Percentiles rank a stretch among this genome's conserved stretches.
phyloP scores from a whole-genome alignment of 2,888 invertebrate species.

The Theodoxus fluviatilis region DNA sequence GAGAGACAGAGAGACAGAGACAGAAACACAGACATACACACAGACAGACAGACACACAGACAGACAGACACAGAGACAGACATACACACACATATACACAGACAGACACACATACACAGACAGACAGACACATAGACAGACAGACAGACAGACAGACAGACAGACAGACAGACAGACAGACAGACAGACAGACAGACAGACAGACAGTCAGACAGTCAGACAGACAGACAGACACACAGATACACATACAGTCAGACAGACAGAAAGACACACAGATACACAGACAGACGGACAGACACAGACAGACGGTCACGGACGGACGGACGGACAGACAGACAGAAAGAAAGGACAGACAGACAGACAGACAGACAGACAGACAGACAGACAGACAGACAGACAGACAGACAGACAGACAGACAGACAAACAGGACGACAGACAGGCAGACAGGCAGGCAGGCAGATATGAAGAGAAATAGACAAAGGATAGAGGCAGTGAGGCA shows the following conservation, averaged over 20 bases:
- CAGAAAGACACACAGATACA: background rate
- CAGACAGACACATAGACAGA: background rate
- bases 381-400: background rate
- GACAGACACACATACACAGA: background rate
- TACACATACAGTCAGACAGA: background rate
- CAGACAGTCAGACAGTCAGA: background rate
- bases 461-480: background rate
- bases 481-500: background rate
- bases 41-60: slow-evolving; percentile 6
- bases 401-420: background rate
- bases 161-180: background rate
- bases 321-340: background rate
- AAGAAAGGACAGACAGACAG: no score
- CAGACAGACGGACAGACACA: background rate
- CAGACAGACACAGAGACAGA: background rate
- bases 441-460: background rate
- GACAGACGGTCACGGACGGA: background rate
- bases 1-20: slow-evolving; percentile 9
- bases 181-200: background rate
- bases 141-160: background rate
- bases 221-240: background rate
- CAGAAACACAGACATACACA: slow-evolving; percentile 17
- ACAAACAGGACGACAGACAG: background rate
- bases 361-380: no score
- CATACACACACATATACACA: slow-evolving; percentile 6